A percentile compares a stretch with the other conserved stretches of the same genome.
Evolutionary conservation across 2,113 vertebrate species (phyloP).

Genomic region (Stigmatopora nigra): DNA sequence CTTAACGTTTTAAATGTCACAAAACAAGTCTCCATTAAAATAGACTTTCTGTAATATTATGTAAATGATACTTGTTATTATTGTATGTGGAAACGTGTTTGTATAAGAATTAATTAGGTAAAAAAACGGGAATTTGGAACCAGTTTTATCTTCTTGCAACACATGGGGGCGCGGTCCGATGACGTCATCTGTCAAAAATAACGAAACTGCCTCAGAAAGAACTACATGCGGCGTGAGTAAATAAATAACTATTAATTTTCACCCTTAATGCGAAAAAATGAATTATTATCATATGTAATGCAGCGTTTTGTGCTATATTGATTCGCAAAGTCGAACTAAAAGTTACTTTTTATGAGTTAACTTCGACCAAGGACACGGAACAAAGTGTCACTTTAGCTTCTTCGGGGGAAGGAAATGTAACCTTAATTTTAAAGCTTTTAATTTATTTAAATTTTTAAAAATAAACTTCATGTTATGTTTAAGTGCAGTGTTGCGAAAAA

Average conservation of each 20-base stretch:
- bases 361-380: slow-evolving; percentile 35
- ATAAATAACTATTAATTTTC: not conserved
- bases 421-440: not conserved
- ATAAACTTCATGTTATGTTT: not conserved
- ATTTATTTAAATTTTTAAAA: not conserved
- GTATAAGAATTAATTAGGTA: too few relatives aligned
- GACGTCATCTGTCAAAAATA: slow-evolving; percentile 53
- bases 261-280: fast-evolving
- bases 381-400: not conserved
- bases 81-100: too few relatives aligned
- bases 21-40: too few relatives aligned
- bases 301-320: not conserved
- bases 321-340: not conserved
- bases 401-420: not conserved
- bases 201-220: not conserved
- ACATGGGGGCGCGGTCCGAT: slow-evolving; percentile 33
- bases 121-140: too few relatives aligned
- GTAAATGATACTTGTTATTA: too few relatives aligned
- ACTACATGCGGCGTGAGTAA: not conserved
- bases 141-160: slow-evolving; percentile 36
- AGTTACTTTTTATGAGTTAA: not conserved
- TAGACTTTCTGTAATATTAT: too few relatives aligned
- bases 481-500: not conserved
- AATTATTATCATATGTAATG: fast-evolving
- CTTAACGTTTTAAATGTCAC: too few relatives aligned